Evolutionary conservation across 2,797 vertebrate species (phyloP), one percentile per base, ranked within the genome.

Genomic region (Dermochelys coriacea): DNA sequence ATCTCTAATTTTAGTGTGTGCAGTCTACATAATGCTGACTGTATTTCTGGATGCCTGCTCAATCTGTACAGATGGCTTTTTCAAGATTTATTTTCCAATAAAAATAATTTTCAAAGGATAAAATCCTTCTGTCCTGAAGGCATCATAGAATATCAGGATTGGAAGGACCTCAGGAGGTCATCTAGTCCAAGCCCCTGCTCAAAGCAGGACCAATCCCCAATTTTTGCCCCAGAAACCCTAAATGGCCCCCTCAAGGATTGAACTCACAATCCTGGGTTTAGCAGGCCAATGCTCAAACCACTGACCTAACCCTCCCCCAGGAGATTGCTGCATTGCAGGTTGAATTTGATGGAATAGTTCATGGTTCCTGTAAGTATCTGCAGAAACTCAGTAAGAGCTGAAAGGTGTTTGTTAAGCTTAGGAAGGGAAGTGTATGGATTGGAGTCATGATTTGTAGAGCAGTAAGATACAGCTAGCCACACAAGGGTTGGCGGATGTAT

Each of bases 1-100:
- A 64, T 74, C 57, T 86, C 77, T 83, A 59, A 88, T 93, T 95
- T 92, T 80, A 84, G 75, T 75, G 45, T 54, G 23, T 89, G 37
- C 64, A 89, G 25, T 78, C 64, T 49, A 74, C 18, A 47, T 49
- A 86, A 80, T 64, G 77, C 34, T 80, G 54, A 71, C 47, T 79
- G 52, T 85, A 85, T 84, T 93, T 92, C 84, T 64, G 47, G 68
- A 64, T 59, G 47, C 41, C 31, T 85, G 64, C 50, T 85, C 54
- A 51, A 27, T 12, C 52, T 54, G 47, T 80, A 25, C 49, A 77
- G 41, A 77, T 77, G 27, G 29, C 45, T 77, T 49, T 77, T 77
- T 77, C 68, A 71, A 25, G 68, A 71, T 71, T 23, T 71, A 41
- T 77, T 77, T 77, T 15, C 41, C 27, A 77, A 77, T 27, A 75